phyloP scores from a whole-genome alignment of 2,888 invertebrate genomes.

The Apodemia zela region DNA sequence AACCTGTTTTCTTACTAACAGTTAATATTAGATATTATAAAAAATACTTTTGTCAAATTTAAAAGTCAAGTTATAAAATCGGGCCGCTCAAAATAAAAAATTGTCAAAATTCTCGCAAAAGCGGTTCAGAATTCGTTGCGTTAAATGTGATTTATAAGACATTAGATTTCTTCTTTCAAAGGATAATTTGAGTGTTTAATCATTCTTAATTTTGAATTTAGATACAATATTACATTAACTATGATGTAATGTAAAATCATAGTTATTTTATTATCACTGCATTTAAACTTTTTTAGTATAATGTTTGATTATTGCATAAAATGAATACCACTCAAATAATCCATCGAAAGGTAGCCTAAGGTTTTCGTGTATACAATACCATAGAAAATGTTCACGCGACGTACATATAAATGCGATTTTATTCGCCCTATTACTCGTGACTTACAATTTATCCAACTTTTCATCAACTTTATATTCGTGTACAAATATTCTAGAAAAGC shows the following conservation, averaged over 20 bases:
- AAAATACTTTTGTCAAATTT: slow-evolving; percentile 7
- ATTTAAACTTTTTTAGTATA: neutral
- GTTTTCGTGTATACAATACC: neutral
- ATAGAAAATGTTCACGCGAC: neutral
- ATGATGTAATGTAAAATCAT: neutral
- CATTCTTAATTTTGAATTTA: neutral
- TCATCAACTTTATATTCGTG: no score
- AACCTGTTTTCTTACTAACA: neutral
- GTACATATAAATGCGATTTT: no score
- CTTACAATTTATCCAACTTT: no score
- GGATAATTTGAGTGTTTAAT: neutral
- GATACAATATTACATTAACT: neutral
- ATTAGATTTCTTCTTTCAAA: neutral
- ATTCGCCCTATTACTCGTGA: no score
- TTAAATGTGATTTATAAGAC: neutral
- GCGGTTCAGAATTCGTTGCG: slow-evolving; percentile 14
- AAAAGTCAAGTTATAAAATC: slow-evolving; percentile 14
- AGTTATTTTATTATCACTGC: neutral
- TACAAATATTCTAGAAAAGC: no score
- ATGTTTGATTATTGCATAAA: no score
- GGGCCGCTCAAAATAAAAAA: neutral
- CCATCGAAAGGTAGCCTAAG: neutral
- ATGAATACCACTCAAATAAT: neutral
- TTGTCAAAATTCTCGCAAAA: slow-evolving; percentile 8
- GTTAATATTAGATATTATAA: neutral